Evolutionary conservation across 2,797 vertebrate species (phyloP), one percentile per base, ranked within the genome.

Genomic region (Acipenser transmontanus): DNA sequence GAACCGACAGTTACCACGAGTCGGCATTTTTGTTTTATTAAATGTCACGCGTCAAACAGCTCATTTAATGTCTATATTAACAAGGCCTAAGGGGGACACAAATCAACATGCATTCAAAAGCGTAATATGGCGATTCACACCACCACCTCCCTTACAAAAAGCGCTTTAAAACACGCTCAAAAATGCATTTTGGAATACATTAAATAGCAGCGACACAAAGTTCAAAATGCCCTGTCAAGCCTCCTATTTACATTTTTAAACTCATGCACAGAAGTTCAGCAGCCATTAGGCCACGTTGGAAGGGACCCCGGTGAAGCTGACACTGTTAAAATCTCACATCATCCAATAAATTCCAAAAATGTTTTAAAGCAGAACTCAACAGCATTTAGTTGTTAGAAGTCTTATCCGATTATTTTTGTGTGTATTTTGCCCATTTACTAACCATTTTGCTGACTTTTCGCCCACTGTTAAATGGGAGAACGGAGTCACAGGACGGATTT

Each of bases 391-490:
- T 3, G 0, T 57, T 64, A 49, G 47, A 72, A 2, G 68, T 73
- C 49, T 81, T 69, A 73, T 14, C 63, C 54, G 70, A 57, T 52
- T 7, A 66, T 72, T 61, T 12, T 69, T 7, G 34, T 11, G 50
- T 69, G 70, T 86, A 91, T 91, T 76, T 64, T 73, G 67, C 68
- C 54, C 59, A 34, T 80, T 80, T 90, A 97, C 96, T 78, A 79
- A 98, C 95, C 95, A 98, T 98, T 89, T 91, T 86, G 88, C 86
- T 85, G 84, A 85, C 81, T 91, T 91, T 84, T 89, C 80, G 81
- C 85, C 84, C 89, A 90, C 90, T 89, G 84, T 82, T 77, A 66
- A 77, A 77, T 86, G 82, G 89, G 91, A 94, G 92, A 88, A 84
- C 78, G 87, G 79, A 90, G 87, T 81, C 88, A 76, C 88, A 84